Evolutionary conservation across 1,140 invertebrate species (phyloP), one percentile per base, ranked within the genome.

Genomic region (Batillaria attramentaria): DNA sequence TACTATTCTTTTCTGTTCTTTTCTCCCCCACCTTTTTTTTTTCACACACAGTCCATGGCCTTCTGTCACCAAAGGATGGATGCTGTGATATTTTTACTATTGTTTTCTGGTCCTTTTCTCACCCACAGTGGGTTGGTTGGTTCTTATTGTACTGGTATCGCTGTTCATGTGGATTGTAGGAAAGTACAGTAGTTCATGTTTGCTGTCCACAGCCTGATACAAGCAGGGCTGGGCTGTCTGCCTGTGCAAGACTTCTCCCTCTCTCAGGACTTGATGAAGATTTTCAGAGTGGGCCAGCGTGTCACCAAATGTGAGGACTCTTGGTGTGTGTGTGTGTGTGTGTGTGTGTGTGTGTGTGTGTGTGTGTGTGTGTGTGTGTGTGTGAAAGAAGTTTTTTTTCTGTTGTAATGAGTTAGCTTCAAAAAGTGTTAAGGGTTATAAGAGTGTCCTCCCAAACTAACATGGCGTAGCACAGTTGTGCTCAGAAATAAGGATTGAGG

Each of bases 191-290:
- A n/a, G 54, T 60, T 62, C 31, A 18, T 50, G 18, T 41, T 43
- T 50, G 6, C 75, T 79, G 62, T 79, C 91, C 92, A 78, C 87
- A 95, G 95, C 86, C 89, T 96, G 37, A 94, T 95, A 77, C 95
- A 96, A 92, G 94, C 95, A 2, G 89, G 93, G 8, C 91, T 96
- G 6, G 95, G 95, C 16, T 93, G 93, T 86, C 88, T 95, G n/a
- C 90, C 91, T 28, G 93, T 96, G 35, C 89, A 91, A 2, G 95
- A 95, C 84, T 92, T 93, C 42, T 93, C 93, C 28, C 88, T 96
- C 18, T 91, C 93, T 73, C 94, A 94, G 87, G 95, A 96, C 86
- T 92, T 93, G n/a, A 88, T 90, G 80, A 94, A 93, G 88, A 94
- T 96, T 69, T 93, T 95, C 85, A 90, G 94, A 86, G 93, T 92